Evolutionary conservation across 2,113 vertebrate genomes (phyloP), one percentile per base, ranked within the genome.

Genomic region (Pluvianellus socialis): DNA sequence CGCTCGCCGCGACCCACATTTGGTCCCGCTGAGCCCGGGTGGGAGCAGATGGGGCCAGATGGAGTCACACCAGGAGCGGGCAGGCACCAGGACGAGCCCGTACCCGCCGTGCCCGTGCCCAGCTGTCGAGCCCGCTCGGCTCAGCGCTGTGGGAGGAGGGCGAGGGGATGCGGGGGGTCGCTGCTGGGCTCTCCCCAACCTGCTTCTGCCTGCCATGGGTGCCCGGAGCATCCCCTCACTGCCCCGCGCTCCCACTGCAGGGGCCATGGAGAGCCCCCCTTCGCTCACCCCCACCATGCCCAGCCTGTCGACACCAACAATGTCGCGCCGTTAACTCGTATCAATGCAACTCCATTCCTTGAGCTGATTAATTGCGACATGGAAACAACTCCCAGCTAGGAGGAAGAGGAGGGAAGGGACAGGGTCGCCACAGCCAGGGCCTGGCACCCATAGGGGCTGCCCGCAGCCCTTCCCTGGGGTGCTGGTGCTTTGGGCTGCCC

Each of bases 41-140:
- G 20, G 88, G 59, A 95, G 68, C 96, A 92, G 94, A 93, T 73
- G 85, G 88, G 44, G 38, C 50, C 94, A 92, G 92, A 90, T 86
- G 93, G 95, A 50, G 19, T 19, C 85, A 7, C 94, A 86, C 91
- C 80, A 13, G 96, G 92, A 90, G 73, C 70, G 4, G 22, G 3
- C 20, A 42, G 95, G 72, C 92, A 74, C 86, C 44, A 12, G 86
- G 86, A 82, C 1, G 1, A 56, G 63, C 84, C 91, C 2, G 2
- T 86, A 83, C 53, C 75, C 53, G 1, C 5, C 0, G 52, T 71
- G 86, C 91, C 86, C 22, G 0, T 13, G 65, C 76, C 84, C 1
- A 59, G 35, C 63, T 50, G 80, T 3, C 1, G 0, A 13, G 3
- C 45, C 83, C 9, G 2, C 66, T 10, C 3, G 0, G 79, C 66